These are phyloP conservation scores for Mesodorylaimus sp. DNA, from an alignment of 2,888 invertebrate species.

Conservation along the genomic window DNA sequence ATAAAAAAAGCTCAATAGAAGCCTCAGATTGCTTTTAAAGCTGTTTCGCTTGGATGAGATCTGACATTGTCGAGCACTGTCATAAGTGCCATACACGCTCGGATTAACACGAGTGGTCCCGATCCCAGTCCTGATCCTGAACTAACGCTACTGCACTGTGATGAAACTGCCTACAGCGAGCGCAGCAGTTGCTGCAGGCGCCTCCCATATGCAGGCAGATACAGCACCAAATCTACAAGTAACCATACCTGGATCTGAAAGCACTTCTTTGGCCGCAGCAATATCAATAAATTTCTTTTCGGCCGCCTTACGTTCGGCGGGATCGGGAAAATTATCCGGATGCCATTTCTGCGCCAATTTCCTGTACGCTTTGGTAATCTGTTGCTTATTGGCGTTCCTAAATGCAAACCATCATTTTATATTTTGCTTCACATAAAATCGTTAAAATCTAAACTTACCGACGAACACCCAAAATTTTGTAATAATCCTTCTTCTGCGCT, in stretches of 20 bases:
- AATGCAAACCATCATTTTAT: constrained; percentile 8
- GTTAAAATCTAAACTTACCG: constrained; percentile 34
- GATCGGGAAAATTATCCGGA: constrained; percentile 73
- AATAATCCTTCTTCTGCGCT: constrained; percentile 80
- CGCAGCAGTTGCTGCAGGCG: too few species aligned
- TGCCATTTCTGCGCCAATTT: constrained; percentile 97
- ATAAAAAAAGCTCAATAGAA: too few species aligned
- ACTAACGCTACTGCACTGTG: too few species aligned
- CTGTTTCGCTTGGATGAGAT: too few species aligned
- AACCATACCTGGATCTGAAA: constrained; percentile 42
- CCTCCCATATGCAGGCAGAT: too few species aligned
- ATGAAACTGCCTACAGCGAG: too few species aligned
- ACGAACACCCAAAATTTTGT: constrained; percentile 81
- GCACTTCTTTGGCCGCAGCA: constrained; percentile 92
- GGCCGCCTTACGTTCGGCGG: constrained; percentile 69
- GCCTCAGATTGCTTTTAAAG: too few species aligned
- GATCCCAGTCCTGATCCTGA: too few species aligned
- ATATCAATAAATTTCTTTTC: constrained; percentile 96
- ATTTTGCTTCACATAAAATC: not conserved
- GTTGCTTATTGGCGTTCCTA: constrained; percentile 64
- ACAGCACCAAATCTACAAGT: not conserved
- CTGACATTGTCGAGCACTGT: too few species aligned
- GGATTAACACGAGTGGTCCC: too few species aligned
- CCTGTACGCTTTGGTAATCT: constrained; percentile 84
- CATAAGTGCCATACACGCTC: too few species aligned